A percentile compares a stretch with the other conserved stretches of the same genome.
Evolutionary conservation across 2,797 vertebrate species (phyloP).

Genomic region (Dendrocincla fuliginosa): DNA sequence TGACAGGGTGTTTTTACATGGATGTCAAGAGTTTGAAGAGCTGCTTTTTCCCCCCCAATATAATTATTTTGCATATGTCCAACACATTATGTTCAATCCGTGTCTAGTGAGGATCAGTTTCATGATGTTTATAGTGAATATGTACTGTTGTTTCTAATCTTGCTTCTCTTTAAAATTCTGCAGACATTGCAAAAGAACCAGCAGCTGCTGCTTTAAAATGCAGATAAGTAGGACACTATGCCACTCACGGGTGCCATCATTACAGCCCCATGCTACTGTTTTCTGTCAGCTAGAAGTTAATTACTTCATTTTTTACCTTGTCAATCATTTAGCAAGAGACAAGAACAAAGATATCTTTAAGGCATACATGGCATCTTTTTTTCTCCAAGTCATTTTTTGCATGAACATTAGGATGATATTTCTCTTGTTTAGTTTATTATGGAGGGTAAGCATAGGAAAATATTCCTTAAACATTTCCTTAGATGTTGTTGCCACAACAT

Average conservation of each 20-base stretch:
- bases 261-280: background rate
- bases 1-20: background rate
- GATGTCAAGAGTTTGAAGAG: background rate
- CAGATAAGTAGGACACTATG: conserved; percentile 40
- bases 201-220: conserved; percentile 58
- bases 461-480: background rate
- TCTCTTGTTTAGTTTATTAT: background rate
- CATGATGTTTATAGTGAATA: conserved; percentile 2
- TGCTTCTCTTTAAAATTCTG: conserved; percentile 32
- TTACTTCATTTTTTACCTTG: conserved; percentile 27
- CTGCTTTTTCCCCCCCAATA: background rate
- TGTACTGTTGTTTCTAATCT: conserved; percentile 17
- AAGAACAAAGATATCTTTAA: conserved; percentile 11
- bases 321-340: background rate
- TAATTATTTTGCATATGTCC: background rate
- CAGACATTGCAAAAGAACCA: conserved; percentile 1
- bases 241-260: background rate
- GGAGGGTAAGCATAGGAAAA: background rate
- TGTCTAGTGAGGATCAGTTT: background rate
- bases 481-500: background rate
- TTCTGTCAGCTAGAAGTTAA: conserved; percentile 44
- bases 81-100: background rate
- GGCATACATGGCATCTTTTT: background rate
- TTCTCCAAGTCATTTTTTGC: background rate
- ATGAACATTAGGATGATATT: background rate